Evolutionary conservation across 2,113 vertebrate genomes (phyloP).

Genomic region (Oryzias javanicus): DNA sequence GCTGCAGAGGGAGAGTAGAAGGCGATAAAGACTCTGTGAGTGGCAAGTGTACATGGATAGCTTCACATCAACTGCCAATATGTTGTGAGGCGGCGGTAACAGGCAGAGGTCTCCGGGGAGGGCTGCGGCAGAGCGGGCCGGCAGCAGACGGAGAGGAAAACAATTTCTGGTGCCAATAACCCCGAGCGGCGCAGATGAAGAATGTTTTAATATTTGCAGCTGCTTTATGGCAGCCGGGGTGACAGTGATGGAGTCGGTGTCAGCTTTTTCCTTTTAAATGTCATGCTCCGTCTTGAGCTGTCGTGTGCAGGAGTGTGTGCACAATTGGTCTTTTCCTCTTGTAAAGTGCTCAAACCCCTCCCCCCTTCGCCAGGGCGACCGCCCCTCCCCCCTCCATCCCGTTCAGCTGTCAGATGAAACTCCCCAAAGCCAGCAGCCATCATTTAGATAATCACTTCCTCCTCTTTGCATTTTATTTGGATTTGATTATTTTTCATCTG

Average conservation of each 20-base stretch:
- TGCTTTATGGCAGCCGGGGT: constrained; percentile 97
- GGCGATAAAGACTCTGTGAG: constrained; percentile 82
- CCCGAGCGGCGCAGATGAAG: constrained; percentile 97
- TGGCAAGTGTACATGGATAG: constrained; percentile 94
- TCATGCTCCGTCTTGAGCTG: constrained; percentile 93
- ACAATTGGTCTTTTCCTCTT: constrained; percentile 97
- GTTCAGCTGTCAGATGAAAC: constrained; percentile 75
- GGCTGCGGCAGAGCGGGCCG: constrained; percentile 92
- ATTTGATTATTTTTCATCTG: constrained; percentile 76
- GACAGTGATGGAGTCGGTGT: constrained; percentile 99
- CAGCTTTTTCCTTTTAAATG: constrained; percentile 99
- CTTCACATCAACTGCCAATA: constrained; percentile 98
- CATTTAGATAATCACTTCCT: constrained; percentile 74
- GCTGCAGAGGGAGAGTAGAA: constrained; percentile 60
- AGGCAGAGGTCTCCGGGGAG: constrained; percentile 93
- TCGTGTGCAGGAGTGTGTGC: constrained; percentile 53
- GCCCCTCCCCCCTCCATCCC: constrained; percentile 76
- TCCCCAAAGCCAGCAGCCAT: constrained; percentile 70
- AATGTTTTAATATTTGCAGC: constrained; percentile 99
- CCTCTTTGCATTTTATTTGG: constrained; percentile 75
- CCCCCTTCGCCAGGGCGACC: constrained; percentile 86
- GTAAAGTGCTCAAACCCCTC: constrained; percentile 91
- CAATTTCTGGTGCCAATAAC: constrained; percentile 99
- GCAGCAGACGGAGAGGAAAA: constrained; percentile 99
- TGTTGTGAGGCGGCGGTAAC: constrained; percentile 96